Conservation (phyloP, 2,113 vertebrate species). For the Damaliscus lunatus region DNA sequence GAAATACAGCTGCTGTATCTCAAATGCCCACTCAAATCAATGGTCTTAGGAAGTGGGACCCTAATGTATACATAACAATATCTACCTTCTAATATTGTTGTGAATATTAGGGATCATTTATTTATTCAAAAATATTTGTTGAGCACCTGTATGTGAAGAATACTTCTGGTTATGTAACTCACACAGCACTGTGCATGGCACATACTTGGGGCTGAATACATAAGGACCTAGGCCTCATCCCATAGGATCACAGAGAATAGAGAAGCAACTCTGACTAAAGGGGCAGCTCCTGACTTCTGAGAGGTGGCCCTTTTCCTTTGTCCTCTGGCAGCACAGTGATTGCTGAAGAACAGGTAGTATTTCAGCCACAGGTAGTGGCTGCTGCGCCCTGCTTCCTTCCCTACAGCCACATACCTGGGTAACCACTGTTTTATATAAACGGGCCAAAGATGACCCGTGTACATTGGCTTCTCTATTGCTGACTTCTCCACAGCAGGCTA, state of each 20-base stretch:
- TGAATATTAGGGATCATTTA: not conserved
- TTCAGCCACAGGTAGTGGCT: not conserved
- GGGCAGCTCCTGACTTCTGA: not conserved
- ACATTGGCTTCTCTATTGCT: not conserved
- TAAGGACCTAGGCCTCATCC: not conserved
- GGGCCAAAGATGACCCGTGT: not conserved
- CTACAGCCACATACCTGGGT: not conserved
- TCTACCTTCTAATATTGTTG: not conserved
- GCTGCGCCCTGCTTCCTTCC: not conserved
- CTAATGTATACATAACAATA: not conserved
- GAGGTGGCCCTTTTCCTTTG: not conserved
- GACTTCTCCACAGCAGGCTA: not conserved
- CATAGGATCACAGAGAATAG: not conserved
- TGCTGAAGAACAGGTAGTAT: not conserved
- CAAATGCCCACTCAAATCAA: not conserved
- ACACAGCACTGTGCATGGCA: not conserved
- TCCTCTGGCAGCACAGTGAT: not conserved
- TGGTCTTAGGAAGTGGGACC: not conserved
- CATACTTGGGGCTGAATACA: not conserved
- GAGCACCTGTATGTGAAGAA: not conserved
- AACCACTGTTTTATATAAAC: not conserved
- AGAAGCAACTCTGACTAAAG: not conserved
- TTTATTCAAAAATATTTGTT: not conserved
- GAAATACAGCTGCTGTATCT: not conserved
- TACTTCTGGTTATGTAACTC: not conserved